Base-by-base conservation (phyloP, 2,113 vertebrate genomes). In the Cricetomys ansorgei region DNA sequence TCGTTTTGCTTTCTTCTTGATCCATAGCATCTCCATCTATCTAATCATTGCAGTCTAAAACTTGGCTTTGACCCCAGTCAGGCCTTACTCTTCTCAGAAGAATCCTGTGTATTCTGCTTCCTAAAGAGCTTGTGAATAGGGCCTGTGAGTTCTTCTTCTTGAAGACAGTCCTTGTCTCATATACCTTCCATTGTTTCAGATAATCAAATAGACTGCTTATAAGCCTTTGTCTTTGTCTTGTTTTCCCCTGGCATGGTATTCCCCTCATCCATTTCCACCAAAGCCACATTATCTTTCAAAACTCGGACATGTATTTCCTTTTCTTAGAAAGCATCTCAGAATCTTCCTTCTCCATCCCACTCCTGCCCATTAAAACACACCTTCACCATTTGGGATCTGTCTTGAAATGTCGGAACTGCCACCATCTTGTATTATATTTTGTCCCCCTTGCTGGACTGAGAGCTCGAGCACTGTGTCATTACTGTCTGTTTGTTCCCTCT, bases 341-440 rank as follows among this genome's bases (percentile, higher is more conserved):
- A 48, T 94, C 31, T 25, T 70, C 45, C 45, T 27, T 72, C 40
- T 72, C 73, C 55, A 16, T 50, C 53, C 34, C 37, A 72, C 15
- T 6, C n/a, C 65, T 92, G 17, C 7, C 5, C 43, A n/a, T 25
- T 87, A 27, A 84, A 90, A 65, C 48, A 88, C 37, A 79, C 72
- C 85, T 80, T 19, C 31, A 62, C 37, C 43, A 45, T 76, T 81
- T 86, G 72, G 23, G 7, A 76, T 5, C n/a, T 92, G 43, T 79
- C 65, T 95, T 75, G 59, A 97, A 95, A 48, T 70, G 43, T n/a
- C 72, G 50, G 1, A 79, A 83, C n/a, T 87, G 45, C 69, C 37
- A 2, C 43, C 45, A 12, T 85, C 62, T 95, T 88, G 12, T 67
- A 0, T 55, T 62, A 0, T 70, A 37, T 72, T 88, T 93, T 87